Base-by-base conservation (phyloP, 2,888 invertebrate genomes). In the Coenonympha arcania region DNA sequence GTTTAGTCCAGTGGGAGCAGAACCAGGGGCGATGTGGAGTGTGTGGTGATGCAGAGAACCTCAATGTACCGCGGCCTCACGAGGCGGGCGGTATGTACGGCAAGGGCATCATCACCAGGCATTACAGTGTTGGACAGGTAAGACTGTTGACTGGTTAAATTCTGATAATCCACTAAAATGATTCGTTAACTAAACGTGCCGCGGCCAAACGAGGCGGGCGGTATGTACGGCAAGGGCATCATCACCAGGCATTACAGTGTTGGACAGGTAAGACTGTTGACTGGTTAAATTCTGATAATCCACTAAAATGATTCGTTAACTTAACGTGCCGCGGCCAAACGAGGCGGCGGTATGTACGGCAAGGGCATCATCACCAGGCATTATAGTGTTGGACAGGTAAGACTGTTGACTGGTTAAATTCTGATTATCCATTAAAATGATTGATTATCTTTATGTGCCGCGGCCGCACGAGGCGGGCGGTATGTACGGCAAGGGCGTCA, bases 61-160 rank as follows among this genome's bases (percentile, higher is more conserved):
- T 91, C 6, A 78, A 75, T 8, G 78, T 78, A 48, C 95, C 95
- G 0, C 87, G 95, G n/a, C 92, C 94, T 0, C 95, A 96, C 69
- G 96, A 96, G 82, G 95, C 94, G 0, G 94, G 95, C 3, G 96
- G 96, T 5, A 89, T 91, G 76, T 96, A 89, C 68, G 95, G 93
- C 34, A 94, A 93, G 78, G 95, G 95, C 22, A 93, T 95, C 62
- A 92, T 95, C 60, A 91, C 92, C 18, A 87, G 92, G 50, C 92
- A 92, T 64, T 96, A 95, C 77, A 91, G 91, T 49, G 89, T 92
- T 2, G 95, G 95, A 22, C 95, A 95, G 90, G 92, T 92, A 69
- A 54, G 61, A 20, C 34, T 6, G 18, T 3, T 33, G 31, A 33
- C 31, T 18, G 1, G 20, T n/a, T 26, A 6, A 13, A 9, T 11